A percentile compares a stretch with the other conserved stretches of the same genome.
Conservation (phyloP, 2,113 vertebrate species). For the Rhabdomys dilectus region DNA sequence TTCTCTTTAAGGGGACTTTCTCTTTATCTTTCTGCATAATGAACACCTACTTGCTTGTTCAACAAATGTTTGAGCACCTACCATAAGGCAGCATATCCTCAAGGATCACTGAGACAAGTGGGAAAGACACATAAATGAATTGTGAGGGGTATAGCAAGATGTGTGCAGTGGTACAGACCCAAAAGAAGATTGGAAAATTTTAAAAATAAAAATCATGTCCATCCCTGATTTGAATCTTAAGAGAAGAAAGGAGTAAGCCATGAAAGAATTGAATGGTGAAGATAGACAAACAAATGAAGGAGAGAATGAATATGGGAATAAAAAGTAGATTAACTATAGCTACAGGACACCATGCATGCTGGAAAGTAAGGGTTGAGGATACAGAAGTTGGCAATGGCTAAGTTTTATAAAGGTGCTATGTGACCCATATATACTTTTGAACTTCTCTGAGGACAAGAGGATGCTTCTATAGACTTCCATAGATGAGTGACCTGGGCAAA, state of each 20-base stretch:
- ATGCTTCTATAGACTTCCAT: neutral
- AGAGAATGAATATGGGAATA: neutral
- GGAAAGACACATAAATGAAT: neutral
- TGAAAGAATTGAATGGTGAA: neutral
- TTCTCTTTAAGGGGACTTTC: neutral
- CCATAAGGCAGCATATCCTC: neutral
- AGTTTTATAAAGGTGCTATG: neutral
- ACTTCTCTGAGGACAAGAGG: neutral
- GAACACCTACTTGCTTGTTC: neutral
- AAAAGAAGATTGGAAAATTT: neutral
- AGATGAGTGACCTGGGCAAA: neutral
- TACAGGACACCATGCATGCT: too few relatives aligned
- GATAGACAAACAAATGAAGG: neutral
- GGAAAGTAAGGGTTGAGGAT: fast-evolving
- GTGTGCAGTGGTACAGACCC: neutral
- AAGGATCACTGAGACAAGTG: neutral
- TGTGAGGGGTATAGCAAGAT: neutral
- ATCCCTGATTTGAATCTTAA: neutral
- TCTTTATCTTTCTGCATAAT: neutral
- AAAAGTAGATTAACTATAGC: neutral
- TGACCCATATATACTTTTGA: neutral
- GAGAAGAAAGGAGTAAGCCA: neutral
- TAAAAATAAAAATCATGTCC: neutral
- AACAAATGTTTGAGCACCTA: conserved; percentile 8
- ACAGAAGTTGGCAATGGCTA: neutral